A percentile compares a stretch with the other conserved stretches of the same genome.
phyloP scores from a whole-genome alignment of 2,888 invertebrate species.

The Acanthosepion lycidas region DNA sequence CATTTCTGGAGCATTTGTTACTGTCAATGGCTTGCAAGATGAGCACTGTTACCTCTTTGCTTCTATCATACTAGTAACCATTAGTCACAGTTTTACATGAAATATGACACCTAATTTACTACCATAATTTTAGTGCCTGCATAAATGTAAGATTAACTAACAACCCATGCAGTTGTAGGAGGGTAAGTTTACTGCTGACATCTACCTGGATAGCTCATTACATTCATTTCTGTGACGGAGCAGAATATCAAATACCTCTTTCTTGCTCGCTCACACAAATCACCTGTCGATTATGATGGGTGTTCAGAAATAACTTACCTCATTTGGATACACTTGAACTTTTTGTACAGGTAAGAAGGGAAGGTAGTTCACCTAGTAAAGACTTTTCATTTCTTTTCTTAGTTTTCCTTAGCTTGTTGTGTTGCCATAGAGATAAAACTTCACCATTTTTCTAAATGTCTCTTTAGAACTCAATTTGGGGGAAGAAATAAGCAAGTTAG shows the following conservation, averaged over 20 bases:
- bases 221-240: neutral
- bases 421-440: neutral
- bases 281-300: neutral
- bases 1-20: too few species aligned
- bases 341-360: neutral
- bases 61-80: too few species aligned
- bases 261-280: neutral
- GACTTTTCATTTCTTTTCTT: neutral
- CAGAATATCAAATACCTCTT: neutral
- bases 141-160: neutral
- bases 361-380: neutral
- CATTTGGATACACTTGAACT: neutral
- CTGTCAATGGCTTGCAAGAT: too few species aligned
- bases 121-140: neutral
- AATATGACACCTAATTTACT: neutral
- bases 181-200: neutral
- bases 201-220: neutral
- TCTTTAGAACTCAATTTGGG: too few species aligned
- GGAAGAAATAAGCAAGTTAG: too few species aligned
- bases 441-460: neutral
- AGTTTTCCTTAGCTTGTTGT: neutral
- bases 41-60: too few species aligned
- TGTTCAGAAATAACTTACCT: neutral
- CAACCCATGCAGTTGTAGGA: neutral
- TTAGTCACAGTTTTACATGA: neutral